These are phyloP conservation scores for Myrmecophaga tridactyla DNA, from an alignment of 2,113 vertebrate species.

Conservation along the genomic window DNA sequence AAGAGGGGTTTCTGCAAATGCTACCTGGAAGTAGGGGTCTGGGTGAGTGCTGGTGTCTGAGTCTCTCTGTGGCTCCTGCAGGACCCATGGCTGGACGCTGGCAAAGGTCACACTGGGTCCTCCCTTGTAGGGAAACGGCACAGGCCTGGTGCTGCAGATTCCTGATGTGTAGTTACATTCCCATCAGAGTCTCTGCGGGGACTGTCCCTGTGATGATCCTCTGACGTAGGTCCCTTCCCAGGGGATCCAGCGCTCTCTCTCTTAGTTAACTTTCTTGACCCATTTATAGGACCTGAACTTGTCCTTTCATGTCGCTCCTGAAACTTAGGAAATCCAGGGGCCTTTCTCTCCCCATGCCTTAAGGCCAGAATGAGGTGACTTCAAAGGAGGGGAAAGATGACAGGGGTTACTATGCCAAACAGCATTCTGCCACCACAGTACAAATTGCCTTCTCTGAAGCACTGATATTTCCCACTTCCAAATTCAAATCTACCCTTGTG, in stretches of 20 bases:
- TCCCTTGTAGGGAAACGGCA: neutral
- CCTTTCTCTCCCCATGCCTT: neutral
- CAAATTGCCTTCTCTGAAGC: neutral
- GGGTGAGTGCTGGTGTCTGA: neutral
- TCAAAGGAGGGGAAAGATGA: neutral
- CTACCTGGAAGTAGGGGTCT: neutral
- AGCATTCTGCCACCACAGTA: neutral
- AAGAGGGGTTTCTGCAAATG: neutral
- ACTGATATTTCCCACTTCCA: slow-evolving; percentile 6
- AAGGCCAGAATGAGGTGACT: neutral
- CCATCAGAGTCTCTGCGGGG: neutral
- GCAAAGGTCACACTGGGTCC: accelerated
- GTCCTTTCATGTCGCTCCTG: neutral
- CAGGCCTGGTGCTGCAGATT: neutral
- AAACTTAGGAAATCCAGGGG: neutral
- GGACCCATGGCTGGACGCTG: neutral
- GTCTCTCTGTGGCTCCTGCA: neutral
- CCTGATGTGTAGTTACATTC: neutral
- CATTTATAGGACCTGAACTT: neutral
- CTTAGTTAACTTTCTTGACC: neutral
- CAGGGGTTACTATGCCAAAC: neutral
- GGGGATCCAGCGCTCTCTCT: neutral
- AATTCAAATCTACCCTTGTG: neutral
- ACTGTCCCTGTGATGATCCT: neutral
- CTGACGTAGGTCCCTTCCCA: neutral